Evolutionary conservation across 2,113 vertebrate genomes (phyloP).

Genomic region (Capra hircus): DNA sequence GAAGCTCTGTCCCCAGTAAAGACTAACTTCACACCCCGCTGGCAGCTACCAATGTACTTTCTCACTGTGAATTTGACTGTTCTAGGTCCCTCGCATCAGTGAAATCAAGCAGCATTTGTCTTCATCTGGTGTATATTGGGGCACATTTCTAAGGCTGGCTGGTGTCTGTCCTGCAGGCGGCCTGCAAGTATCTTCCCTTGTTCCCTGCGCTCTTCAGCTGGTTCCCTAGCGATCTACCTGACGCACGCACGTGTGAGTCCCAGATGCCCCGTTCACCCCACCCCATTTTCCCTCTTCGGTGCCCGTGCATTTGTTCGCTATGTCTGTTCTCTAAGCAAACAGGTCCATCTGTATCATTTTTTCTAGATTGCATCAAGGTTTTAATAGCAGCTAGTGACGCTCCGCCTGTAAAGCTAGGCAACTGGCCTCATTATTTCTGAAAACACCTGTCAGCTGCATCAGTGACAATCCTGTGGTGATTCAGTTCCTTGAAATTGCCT

Average conservation of each 20-base stretch:
- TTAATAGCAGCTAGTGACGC: not conserved
- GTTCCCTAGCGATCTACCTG: rapidly evolving
- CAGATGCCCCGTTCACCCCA: not conserved
- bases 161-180: not conserved
- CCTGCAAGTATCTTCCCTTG: not conserved
- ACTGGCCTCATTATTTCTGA: not conserved
- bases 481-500: not conserved
- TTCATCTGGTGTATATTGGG: not conserved
- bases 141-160: not conserved
- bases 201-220: not conserved
- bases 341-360: not conserved
- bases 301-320: not conserved
- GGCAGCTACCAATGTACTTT: not conserved
- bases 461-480: too few relatives aligned
- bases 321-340: not conserved
- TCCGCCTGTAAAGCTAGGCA: not conserved
- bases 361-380: not conserved
- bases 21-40: not conserved
- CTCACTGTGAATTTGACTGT: not conserved
- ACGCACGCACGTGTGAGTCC: not conserved
- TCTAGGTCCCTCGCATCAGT: not conserved
- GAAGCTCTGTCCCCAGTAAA: not conserved
- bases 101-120: not conserved
- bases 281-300: not conserved
- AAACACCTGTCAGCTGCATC: not conserved